Conservation (phyloP, 2,113 vertebrate species). For the Dicaeum eximium region DNA sequence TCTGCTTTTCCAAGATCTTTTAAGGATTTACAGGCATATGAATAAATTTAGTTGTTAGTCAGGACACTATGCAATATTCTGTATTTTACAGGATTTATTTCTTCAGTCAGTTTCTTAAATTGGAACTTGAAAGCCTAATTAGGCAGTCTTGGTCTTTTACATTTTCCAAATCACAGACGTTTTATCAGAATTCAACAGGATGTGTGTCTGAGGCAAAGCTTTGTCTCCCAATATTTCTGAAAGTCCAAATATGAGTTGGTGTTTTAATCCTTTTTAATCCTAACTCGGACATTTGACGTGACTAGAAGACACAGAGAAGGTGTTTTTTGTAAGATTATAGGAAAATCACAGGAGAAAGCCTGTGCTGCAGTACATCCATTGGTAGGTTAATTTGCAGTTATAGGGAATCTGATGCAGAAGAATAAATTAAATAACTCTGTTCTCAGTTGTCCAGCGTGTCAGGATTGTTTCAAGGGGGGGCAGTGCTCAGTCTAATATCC, state of each 20-base stretch:
- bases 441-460: neutral
- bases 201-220: neutral
- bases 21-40: neutral
- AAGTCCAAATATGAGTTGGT: neutral
- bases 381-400: neutral
- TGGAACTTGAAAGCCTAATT: neutral
- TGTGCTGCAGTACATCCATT: neutral
- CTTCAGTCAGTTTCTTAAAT: neutral
- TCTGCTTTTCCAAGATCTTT: neutral
- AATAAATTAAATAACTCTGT: neutral
- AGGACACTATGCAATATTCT: neutral
- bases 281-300: neutral
- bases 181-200: neutral
- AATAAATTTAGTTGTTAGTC: neutral
- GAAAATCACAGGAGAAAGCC: neutral
- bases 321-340: neutral
- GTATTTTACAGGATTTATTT: neutral
- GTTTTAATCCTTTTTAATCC: neutral
- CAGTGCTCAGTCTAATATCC: neutral
- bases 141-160: neutral
- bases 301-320: neutral
- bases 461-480: neutral
- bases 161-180: neutral
- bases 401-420: neutral
- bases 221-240: neutral